phyloP scores from a whole-genome alignment of 2,113 vertebrate species.

The Zootoca vivipara region DNA sequence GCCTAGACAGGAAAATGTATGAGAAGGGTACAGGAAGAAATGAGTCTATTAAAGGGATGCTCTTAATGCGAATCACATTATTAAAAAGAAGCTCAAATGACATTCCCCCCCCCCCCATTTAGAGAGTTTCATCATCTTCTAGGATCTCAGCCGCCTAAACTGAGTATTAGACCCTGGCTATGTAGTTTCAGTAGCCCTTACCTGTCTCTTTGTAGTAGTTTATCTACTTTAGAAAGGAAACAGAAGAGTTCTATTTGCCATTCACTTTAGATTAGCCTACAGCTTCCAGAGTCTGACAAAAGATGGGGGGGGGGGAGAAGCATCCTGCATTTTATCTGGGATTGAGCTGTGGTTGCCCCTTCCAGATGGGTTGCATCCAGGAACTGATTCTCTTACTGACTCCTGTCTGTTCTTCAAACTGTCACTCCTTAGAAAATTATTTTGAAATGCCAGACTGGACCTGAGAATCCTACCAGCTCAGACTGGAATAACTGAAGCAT shows the following conservation, averaged over 20 bases:
- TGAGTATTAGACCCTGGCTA: background rate
- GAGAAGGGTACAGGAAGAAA: conserved; percentile 3
- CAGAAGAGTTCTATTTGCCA: background rate
- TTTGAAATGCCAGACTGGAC: background rate
- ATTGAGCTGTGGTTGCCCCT: background rate
- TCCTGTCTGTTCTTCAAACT: background rate
- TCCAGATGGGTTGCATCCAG: background rate
- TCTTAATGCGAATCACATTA: conserved; percentile 17
- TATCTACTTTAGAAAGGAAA: conserved; percentile 6
- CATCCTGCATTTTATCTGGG: background rate
- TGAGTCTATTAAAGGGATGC: conserved; percentile 1
- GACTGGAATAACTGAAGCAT: background rate
- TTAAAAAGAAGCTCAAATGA: conserved; percentile 10
- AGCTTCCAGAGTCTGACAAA: background rate
- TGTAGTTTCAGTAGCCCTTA: background rate
- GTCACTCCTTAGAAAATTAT: background rate
- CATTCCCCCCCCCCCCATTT: background rate
- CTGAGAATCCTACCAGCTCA: background rate
- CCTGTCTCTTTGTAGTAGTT: background rate
- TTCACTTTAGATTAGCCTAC: background rate
- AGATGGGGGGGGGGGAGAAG: background rate
- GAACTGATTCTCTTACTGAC: background rate
- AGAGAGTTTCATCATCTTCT: conserved; percentile 8
- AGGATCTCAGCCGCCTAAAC: background rate
- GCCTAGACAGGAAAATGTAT: background rate